These are phyloP conservation scores for Craterocephalus amniculus DNA, from an alignment of 2,797 vertebrate species.

Conservation along the genomic window DNA sequence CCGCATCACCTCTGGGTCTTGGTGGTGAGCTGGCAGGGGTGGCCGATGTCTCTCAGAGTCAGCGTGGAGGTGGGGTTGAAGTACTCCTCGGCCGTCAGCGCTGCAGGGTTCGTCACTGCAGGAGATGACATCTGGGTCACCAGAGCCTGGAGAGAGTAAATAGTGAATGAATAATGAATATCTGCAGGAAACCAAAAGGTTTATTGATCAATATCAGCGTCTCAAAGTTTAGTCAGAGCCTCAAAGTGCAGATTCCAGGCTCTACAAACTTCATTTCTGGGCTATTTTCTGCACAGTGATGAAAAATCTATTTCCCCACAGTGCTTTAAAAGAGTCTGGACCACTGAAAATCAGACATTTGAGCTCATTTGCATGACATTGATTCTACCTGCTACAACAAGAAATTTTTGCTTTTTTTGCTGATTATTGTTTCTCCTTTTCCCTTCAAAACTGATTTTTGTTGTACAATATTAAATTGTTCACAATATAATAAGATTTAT, in stretches of 20 bases:
- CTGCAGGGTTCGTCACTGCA: constrained; percentile 87
- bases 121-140: constrained; percentile 93
- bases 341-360: neutral
- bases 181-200: neutral
- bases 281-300: neutral
- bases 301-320: neutral
- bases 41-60: constrained; percentile 91
- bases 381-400: neutral
- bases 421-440: neutral
- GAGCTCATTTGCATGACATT: neutral
- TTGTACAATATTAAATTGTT: too few species aligned
- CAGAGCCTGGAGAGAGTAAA: constrained; percentile 82
- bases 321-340: neutral
- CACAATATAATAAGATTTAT: too few species aligned
- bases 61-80: constrained; percentile 90
- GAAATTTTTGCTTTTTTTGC: neutral
- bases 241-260: neutral
- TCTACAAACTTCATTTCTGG: constrained; percentile 19
- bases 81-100: constrained; percentile 95
- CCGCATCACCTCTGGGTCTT: constrained; percentile 95
- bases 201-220: neutral
- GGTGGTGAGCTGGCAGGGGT: constrained; percentile 95
- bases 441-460: neutral
- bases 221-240: neutral
- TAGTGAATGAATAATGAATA: constrained; percentile 5